Evolutionary conservation across 23 tunicate species (phyloP).

Genomic region (Aplidium turbinatum): DNA sequence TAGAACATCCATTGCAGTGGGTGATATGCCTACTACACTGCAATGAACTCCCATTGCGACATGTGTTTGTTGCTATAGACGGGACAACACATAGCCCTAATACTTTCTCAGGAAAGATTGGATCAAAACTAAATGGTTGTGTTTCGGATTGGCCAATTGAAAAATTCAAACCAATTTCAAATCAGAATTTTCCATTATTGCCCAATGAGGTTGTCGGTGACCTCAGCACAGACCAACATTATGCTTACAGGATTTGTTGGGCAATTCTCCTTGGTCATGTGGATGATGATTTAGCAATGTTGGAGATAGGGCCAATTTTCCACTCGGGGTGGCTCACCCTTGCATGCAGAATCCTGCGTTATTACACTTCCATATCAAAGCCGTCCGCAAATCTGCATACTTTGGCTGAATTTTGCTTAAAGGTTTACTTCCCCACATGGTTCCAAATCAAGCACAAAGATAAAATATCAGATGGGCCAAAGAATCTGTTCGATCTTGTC

Average conservation of each 20-base stretch:
- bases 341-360: slow-evolving; percentile 23
- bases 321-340: slow-evolving; percentile 41
- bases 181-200: slow-evolving; percentile 19
- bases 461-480: slow-evolving; percentile 20
- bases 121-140: slow-evolving; percentile 13
- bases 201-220: slow-evolving; percentile 19
- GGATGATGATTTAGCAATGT: neutral
- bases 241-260: slow-evolving; percentile 29
- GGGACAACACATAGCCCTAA: slow-evolving; percentile 8
- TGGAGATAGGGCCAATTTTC: slow-evolving; percentile 30
- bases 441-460: slow-evolving; percentile 13
- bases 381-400: slow-evolving; percentile 4
- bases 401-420: slow-evolving; percentile 28
- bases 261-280: slow-evolving; percentile 13
- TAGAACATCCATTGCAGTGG: slow-evolving; percentile 34
- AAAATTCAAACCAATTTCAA: slow-evolving; percentile 23
- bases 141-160: slow-evolving; percentile 37
- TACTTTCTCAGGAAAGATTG: slow-evolving; percentile 28
- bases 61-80: slow-evolving; percentile 18
- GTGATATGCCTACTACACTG: slow-evolving; percentile 19
- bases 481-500: slow-evolving; percentile 5
- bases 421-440: slow-evolving; percentile 26
- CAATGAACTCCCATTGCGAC: slow-evolving; percentile 42
- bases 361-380: slow-evolving; percentile 9
- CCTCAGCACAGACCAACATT: slow-evolving; percentile 38